Base-by-base conservation (phyloP, 2,888 invertebrate genomes). In the Periphyllus acericola region DNA sequence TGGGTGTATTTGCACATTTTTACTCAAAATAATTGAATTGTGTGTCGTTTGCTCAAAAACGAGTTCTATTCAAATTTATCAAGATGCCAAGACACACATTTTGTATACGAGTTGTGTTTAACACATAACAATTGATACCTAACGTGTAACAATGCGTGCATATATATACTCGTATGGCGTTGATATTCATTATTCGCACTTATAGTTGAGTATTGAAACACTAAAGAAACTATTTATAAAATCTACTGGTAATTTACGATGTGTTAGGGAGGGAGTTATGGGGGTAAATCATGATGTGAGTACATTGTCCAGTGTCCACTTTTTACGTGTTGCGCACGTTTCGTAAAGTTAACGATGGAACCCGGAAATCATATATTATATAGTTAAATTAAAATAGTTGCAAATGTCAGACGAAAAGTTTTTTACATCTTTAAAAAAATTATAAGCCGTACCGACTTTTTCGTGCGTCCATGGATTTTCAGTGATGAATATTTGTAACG, bases 1-100 rank as follows among this genome's bases (percentile, higher is more conserved):
- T 19, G 68, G 84, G 46, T 25, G 66, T 75, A 29, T 84, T 66
- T 84, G 55, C 75, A 84, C 36, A 40, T 68, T 85, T 78, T 78
- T 46, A 78, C n/a, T 76, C 34, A 46, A 66, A 84, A 66, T 46
- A 76, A 81, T 68, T 80, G 8, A 79, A 79, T 32, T 40, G 17
- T 11, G 14, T 11, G 19, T 46, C 34, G 34, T 72, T 19, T 17
- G 6, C 29, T 66, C 0, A 8, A 46, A 1, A 21, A n/a, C 14
- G 40, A 17, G 74, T 85, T 78, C 40, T 34, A 14, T 19, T 46
- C 9, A 68, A 78, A 78, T 85, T 66, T 68, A 84, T 66, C 60
- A 5, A 29, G 25, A 25, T 9, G 32, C 17, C 40, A n/a, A 29
- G 9, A 68, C 25, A n/a, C 40, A 8, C 25, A 29, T 29, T 55